Evolutionary conservation across 2,888 invertebrate species (phyloP).

Genomic region (Andrena dorsata): DNA sequence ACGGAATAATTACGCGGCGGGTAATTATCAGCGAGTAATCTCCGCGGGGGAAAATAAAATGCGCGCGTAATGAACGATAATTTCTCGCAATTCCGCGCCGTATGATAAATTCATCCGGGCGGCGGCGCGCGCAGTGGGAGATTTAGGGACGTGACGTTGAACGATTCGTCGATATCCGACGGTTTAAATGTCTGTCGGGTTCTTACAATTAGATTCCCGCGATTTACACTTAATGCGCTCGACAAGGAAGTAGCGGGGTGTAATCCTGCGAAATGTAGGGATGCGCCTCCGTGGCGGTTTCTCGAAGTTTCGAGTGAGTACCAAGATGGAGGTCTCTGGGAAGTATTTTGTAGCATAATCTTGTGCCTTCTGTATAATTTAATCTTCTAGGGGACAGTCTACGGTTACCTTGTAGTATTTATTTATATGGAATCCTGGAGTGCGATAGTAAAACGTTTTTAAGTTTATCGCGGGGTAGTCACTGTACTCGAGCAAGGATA

Average conservation of each 20-base stretch:
- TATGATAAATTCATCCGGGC: slow-evolving; percentile 13
- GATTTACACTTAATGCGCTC: slow-evolving; percentile 14
- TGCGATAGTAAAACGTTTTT: not conserved
- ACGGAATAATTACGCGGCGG: slow-evolving; percentile 46
- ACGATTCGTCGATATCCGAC: not conserved
- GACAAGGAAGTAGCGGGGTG: no score
- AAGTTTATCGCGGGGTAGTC: not conserved
- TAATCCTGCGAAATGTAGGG: slow-evolving; percentile 12
- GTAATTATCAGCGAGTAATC: slow-evolving; percentile 45
- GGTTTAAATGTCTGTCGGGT: slow-evolving; percentile 32
- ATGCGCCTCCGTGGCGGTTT: not conserved
- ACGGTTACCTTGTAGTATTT: not conserved
- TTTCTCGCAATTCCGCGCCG: slow-evolving; percentile 26
- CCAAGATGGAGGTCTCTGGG: not conserved
- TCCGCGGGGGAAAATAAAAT: slow-evolving; percentile 9
- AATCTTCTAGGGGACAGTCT: not conserved
- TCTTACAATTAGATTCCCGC: slow-evolving; percentile 13
- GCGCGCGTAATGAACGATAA: slow-evolving; percentile 37
- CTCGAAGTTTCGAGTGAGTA: not conserved
- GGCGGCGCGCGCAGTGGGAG: not conserved
- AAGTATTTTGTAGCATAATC: not conserved
- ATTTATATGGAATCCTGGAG: not conserved
- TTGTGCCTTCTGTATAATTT: not conserved
- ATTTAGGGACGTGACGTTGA: slow-evolving; percentile 9
- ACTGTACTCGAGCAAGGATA: not conserved